phyloP scores from a whole-genome alignment of 2,113 vertebrate genomes.

The Lycaon pictus region DNA sequence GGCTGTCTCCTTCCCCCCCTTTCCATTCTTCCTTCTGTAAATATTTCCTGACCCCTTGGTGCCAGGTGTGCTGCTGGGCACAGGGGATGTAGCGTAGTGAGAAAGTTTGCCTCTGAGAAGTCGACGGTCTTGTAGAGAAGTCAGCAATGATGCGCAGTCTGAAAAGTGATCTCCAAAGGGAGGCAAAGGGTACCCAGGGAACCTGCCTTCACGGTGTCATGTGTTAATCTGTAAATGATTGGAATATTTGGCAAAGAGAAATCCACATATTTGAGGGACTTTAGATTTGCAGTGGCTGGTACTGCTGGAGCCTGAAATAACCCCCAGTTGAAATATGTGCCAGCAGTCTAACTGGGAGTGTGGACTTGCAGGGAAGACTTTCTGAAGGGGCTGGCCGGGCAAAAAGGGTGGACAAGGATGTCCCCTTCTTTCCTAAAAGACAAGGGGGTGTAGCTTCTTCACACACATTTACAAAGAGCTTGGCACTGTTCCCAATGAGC shows the following conservation, averaged over 20 bases:
- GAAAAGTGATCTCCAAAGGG: not conserved
- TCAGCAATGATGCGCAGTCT: not conserved
- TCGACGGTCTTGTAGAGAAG: not conserved
- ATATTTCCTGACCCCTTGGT: not conserved
- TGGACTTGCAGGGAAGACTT: not conserved
- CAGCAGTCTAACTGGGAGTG: not conserved
- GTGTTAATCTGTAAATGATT: not conserved
- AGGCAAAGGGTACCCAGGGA: not conserved
- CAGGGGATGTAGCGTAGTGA: not conserved
- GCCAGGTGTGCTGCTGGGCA: not conserved
- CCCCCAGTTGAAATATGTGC: not conserved
- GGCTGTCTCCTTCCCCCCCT: not conserved
- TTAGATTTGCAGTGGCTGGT: not conserved
- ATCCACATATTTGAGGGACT: constrained; percentile 13
- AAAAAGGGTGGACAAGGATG: not conserved
- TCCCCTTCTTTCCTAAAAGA: not conserved
- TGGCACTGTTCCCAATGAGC: not conserved
- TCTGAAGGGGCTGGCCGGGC: not conserved
- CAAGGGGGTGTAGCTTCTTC: not conserved
- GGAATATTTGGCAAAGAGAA: not conserved
- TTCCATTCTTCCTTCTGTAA: not conserved
- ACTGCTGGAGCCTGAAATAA: not conserved
- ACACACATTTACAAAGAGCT: not conserved
- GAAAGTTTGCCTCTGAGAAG: not conserved
- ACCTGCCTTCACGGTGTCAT: not conserved